Base-by-base conservation (phyloP, 2,888 invertebrate genomes). In the Standfussiana lucernea region DNA sequence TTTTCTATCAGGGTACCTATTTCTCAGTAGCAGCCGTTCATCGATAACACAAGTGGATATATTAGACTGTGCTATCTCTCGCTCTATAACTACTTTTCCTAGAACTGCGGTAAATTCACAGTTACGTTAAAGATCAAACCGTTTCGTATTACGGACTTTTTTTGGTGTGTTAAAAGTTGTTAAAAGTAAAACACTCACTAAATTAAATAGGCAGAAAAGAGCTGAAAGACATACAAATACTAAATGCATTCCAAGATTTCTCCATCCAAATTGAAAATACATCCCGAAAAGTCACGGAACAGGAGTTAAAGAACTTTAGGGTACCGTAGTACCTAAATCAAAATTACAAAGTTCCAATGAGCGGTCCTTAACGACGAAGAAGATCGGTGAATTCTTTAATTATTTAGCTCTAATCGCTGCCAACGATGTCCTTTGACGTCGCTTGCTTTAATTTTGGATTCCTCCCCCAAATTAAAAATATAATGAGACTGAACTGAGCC, bases 391-490 rank as follows among this genome's bases (percentile, higher is more conserved):
- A 95, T 96, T 95, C 96, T 96, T 96, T 96, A 96, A 96, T 96
- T 96, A 96, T 96, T 96, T 96, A 96, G 94, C 96, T 95, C 93
- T 96, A 96, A 96, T 96, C 95, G 95, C 94, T 93, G 93, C 90
- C 93, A 93, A 89, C 93, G 92, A 93, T 96, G 96, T 96, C 95
- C 96, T 96, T 96, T 96, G 96, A 96, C 96, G 95, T 93, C 94
- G 94, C 93, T 92, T 92, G 93, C 94, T 95, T 96, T 96, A 96
- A 96, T 96, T 96, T 95, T 93, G 93, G 94, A 96, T 95, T 95
- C 95, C 95, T 91, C 96, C 96, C 95, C 96, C 95, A 96, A 96
- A 96, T 96, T 96, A 96, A 96, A 96, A 96, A 96, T 96, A 96
- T 96, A 96, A 96, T 96, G 96, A 96, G 96, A 95, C 93, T 91